These are phyloP conservation scores for Amphiprion clarkii DNA, from an alignment of 2,797 vertebrate genomes.

Conservation along the genomic window DNA sequence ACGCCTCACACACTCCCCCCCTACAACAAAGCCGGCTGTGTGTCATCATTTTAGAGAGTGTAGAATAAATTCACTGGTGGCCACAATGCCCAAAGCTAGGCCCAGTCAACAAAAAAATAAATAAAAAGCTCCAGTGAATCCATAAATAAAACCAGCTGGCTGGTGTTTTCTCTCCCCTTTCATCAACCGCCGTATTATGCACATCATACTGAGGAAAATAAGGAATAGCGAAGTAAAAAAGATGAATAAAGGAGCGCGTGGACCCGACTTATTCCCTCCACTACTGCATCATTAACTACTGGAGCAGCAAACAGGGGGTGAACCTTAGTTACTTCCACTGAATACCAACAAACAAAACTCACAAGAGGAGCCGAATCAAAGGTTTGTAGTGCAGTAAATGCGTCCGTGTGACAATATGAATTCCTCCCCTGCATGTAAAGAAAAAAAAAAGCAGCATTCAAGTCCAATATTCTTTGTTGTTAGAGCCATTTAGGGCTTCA, in stretches of 20 bases:
- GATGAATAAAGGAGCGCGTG: slow-evolving; percentile 64
- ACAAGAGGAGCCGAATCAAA: slow-evolving; percentile 64
- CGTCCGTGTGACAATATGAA: slow-evolving; percentile 43
- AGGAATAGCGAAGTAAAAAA: slow-evolving; percentile 71
- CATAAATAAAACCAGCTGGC: slow-evolving; percentile 86
- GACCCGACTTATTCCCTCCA: slow-evolving; percentile 60
- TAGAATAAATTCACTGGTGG: slow-evolving; percentile 85
- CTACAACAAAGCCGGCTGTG: slow-evolving; percentile 78
- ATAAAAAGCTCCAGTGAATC: slow-evolving; percentile 53
- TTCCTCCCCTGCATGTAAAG: slow-evolving; percentile 6
- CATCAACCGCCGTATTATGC: slow-evolving; percentile 73
- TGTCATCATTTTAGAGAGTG: slow-evolving; percentile 82
- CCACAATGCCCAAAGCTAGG: slow-evolving; percentile 77
- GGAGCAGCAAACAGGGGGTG: slow-evolving; percentile 62
- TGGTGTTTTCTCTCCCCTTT: slow-evolving; percentile 80
- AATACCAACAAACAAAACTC: slow-evolving; percentile 56
- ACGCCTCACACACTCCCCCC: neutral
- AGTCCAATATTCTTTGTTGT: slow-evolving; percentile 45
- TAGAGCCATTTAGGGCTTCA: slow-evolving; percentile 33
- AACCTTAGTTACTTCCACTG: slow-evolving; percentile 45
- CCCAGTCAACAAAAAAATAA: slow-evolving; percentile 64
- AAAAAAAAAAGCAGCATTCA: slow-evolving; percentile 28
- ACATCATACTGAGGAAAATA: slow-evolving; percentile 74
- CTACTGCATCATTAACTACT: slow-evolving; percentile 77
- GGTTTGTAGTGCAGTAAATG: slow-evolving; percentile 39